Conservation (phyloP, 2,888 invertebrate species). For the Xanthorhoe spadicearia region DNA sequence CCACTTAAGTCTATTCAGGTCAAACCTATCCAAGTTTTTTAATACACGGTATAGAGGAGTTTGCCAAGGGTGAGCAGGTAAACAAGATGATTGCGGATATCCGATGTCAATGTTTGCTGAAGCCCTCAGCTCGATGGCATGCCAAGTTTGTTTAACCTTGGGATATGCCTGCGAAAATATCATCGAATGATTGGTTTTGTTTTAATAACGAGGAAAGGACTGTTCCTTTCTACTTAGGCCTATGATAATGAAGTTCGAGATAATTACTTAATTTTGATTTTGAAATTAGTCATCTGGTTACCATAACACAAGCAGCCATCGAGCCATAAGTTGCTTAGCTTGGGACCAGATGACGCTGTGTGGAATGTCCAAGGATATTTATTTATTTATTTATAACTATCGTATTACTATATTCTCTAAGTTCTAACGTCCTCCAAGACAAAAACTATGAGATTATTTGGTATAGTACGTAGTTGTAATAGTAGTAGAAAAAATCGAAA, state of each 20-base stretch:
- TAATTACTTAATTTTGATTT: too few relatives aligned
- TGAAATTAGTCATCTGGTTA: too few relatives aligned
- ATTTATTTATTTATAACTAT: too few relatives aligned
- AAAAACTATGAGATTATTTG: too few relatives aligned
- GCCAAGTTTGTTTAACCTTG: constrained; percentile 39
- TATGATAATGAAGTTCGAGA: not conserved
- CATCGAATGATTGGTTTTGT: constrained; percentile 6
- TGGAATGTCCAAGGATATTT: too few relatives aligned
- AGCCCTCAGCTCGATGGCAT: constrained; percentile 42
- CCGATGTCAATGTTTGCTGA: constrained; percentile 52
- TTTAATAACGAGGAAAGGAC: not conserved
- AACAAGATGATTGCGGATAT: constrained; percentile 52
- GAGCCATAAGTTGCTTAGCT: too few relatives aligned
- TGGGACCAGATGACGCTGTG: too few relatives aligned
- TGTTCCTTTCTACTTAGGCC: not conserved
- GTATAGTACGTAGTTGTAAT: not conserved
- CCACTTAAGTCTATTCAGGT: constrained; percentile 6
- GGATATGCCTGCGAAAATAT: constrained; percentile 8
- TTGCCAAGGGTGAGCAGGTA: constrained; percentile 37
- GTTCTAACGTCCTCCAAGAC: too few relatives aligned
- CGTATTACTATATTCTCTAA: too few relatives aligned
- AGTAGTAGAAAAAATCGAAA: not conserved
- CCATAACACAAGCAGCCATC: too few relatives aligned
- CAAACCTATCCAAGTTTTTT: constrained; percentile 39
- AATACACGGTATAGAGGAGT: constrained; percentile 32